Percentiles rank a stretch among this genome's conserved stretches.
These are phyloP conservation scores for Dryobotodes eremita DNA, from an alignment of 2,888 invertebrate species.

Conservation along the genomic window DNA sequence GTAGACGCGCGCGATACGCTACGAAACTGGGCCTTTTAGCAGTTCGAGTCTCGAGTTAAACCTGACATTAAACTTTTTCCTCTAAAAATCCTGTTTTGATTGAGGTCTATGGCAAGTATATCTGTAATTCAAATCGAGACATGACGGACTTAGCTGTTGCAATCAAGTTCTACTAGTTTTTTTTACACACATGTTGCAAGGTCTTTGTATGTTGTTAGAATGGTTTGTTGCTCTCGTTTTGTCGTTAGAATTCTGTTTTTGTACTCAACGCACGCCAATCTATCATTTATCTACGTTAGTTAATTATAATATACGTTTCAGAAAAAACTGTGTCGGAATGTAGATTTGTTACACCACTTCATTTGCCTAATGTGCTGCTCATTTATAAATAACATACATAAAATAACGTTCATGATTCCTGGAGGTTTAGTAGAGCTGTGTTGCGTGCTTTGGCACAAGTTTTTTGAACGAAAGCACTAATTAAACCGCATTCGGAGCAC, in stretches of 20 bases:
- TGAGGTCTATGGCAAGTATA: slow-evolving; percentile 51
- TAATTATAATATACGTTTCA: slow-evolving; percentile 59
- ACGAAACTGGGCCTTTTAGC: neutral
- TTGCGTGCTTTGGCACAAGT: slow-evolving; percentile 32
- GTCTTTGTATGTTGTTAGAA: slow-evolving; percentile 57
- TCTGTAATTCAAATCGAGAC: slow-evolving; percentile 63
- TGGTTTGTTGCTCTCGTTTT: slow-evolving; percentile 60
- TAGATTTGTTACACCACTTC: slow-evolving; percentile 43
- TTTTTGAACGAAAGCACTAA: slow-evolving; percentile 31
- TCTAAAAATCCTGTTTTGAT: slow-evolving; percentile 46
- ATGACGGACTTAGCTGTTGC: slow-evolving; percentile 55
- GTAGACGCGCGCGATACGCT: neutral
- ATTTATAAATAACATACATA: slow-evolving; percentile 23
- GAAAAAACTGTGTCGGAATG: slow-evolving; percentile 47
- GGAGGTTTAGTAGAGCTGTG: neutral
- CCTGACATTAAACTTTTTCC: slow-evolving; percentile 32
- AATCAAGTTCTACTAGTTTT: slow-evolving; percentile 63
- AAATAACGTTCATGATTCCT: slow-evolving; percentile 22
- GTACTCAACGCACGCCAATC: slow-evolving; percentile 51
- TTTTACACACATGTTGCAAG: slow-evolving; percentile 49
- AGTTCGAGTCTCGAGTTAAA: neutral
- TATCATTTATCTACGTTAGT: slow-evolving; percentile 58
- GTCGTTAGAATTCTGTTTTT: slow-evolving; percentile 45
- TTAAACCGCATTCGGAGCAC: slow-evolving; percentile 36
- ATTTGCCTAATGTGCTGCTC: slow-evolving; percentile 47